Conservation (phyloP, 2,888 invertebrate genomes). For the Fabriciana adippe region DNA sequence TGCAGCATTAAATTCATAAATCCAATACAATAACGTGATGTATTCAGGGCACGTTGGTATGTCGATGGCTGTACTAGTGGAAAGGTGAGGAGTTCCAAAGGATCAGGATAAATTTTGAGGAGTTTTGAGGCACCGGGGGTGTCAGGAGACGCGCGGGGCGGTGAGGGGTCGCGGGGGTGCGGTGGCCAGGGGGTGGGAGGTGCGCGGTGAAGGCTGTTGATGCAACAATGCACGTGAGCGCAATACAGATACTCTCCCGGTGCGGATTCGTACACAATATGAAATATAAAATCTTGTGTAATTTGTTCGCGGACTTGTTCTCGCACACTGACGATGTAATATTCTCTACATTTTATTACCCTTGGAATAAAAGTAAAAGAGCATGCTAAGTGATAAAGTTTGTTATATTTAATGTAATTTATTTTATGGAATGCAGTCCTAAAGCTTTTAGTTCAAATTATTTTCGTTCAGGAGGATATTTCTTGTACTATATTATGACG, state of each 20-base stretch:
- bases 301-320: constrained; percentile 3
- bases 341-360: not conserved
- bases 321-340: not conserved
- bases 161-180: not conserved
- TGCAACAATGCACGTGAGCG: constrained; percentile 8
- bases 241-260: not conserved
- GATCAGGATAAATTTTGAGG: not conserved
- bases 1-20: not conserved
- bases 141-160: not conserved
- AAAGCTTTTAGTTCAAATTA: too few species aligned
- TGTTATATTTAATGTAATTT: too few species aligned
- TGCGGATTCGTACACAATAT: not conserved
- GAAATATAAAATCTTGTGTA: constrained; percentile 1
- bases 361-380: not conserved
- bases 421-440: too few species aligned
- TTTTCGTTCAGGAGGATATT: too few species aligned
- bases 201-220: not conserved
- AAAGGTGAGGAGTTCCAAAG: not conserved
- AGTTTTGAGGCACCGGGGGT: not conserved
- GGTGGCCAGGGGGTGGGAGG: too few species aligned
- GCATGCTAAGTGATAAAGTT: too few species aligned
- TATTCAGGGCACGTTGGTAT: too few species aligned
- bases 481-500: too few species aligned
- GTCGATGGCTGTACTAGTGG: too few species aligned
- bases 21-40: not conserved